Evolutionary conservation across 2,888 invertebrate genomes (phyloP), one percentile per base, ranked within the genome.

Genomic region (Pachymerium ferrugineum): DNA sequence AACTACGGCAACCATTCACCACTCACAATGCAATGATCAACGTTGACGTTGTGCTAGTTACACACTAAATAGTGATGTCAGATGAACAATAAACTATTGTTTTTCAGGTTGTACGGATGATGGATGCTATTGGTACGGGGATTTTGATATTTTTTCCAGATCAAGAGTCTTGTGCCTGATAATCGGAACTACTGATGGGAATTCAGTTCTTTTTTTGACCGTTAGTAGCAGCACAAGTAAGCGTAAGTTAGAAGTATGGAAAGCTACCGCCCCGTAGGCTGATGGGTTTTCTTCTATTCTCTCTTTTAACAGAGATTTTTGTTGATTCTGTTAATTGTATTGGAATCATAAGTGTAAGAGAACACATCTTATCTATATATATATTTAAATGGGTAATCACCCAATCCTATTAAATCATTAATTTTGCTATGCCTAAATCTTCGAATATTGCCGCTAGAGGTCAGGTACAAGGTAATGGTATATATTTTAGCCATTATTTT

Each of bases 1-100:
- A 67, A 16, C 28, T 16, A 67, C 31, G 62, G 38, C 73, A 67
- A 73, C 73, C 33, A 73, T 22, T 73, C 73, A 73, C 70, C 33
- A 73, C 16, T 73, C 73, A 73, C 70, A 70, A 33, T 30, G 30
- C 22, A 14, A 19, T 12, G 62, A 35, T n/a, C n/a, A n/a, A n/a
- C n/a, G 16, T 47, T 47, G 47, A 47, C 47, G 47, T 47, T 47
- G 16, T 14, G 22, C 47, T 47, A 16, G 47, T 47, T 47, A 47
- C 19, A n/a, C n/a, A 47, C 16, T 22, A 47, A 47, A 47, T 47
- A 47, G 19, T 22, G 47, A 14, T 47, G 47, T 19, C 47, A 47
- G 47, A n/a, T 47, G 22, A 47, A 47, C 47, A 19, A 47, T 8
- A 47, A 47, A 47, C 47, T 8, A 19, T 47, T n/a, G n/a, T n/a